These are phyloP conservation scores for Uloborus diversus DNA, from an alignment of 1,140 invertebrate genomes.

Conservation along the genomic window DNA sequence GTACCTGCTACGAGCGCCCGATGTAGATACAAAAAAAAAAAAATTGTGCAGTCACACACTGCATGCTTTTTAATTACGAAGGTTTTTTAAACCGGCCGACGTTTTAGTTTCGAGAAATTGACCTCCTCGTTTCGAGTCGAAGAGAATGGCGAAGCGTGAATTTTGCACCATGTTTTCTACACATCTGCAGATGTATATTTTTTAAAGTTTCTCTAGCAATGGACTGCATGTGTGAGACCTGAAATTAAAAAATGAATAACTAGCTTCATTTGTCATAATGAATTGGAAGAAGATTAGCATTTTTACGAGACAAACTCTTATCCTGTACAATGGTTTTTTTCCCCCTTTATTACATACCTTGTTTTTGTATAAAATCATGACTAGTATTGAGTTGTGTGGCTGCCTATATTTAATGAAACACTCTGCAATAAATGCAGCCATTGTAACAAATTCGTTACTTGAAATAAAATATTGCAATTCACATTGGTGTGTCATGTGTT, in stretches of 20 bases:
- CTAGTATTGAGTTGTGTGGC: conserved; percentile 35
- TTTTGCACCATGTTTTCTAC: neutral
- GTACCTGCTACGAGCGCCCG: conserved; percentile 29
- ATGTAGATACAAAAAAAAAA: conserved; percentile 40
- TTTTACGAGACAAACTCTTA: neutral
- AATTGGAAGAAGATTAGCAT: neutral
- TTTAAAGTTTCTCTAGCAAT: neutral
- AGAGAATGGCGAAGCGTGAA: neutral
- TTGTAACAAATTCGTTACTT: conserved; percentile 52
- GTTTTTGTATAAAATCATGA: conserved; percentile 52
- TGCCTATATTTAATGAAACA: conserved; percentile 22
- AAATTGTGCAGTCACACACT: conserved; percentile 7
- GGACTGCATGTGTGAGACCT: neutral
- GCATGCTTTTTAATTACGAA: conserved; percentile 36
- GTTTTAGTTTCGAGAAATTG: too few relatives aligned
- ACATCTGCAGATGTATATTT: conserved; percentile 3
- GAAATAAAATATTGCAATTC: conserved; percentile 57
- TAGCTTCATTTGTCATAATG: neutral
- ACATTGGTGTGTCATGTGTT: neutral
- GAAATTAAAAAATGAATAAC: neutral
- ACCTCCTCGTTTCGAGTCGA: too few relatives aligned
- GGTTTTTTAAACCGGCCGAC: too few relatives aligned
- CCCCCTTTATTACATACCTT: neutral
- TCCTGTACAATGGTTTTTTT: neutral
- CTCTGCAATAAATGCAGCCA: conserved; percentile 52